Base-by-base conservation (phyloP, 2,888 invertebrate genomes). In the Philaethria dido region DNA sequence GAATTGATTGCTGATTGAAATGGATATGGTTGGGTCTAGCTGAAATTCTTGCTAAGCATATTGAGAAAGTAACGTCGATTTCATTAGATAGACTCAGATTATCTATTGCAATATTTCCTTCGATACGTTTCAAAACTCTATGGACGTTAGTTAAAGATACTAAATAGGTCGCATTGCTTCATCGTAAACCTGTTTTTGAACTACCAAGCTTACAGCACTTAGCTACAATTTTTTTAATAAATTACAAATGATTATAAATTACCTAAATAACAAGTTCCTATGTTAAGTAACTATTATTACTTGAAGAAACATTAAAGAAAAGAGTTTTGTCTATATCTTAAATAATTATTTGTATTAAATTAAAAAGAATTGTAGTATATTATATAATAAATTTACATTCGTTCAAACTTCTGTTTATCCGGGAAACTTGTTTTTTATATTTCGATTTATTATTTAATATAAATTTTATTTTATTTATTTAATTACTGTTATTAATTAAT, bases 81-180 rank as follows among this genome's bases (percentile, higher is more conserved):
- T 52, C 29, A 52, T 29, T 52, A 29, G 29, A 52, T 16, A 50
- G 9, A 50, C 2, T 25, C 48, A 44, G 29, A 18, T 63, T 45
- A 61, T 48, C 14, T 20, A 66, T 66, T 66, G 44, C 33, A 54
- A n/a, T 60, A 45, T 42, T 66, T 61, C 45, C 45, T 61, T 36
- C 25, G 60, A 60, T 66, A 52, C 2, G 50, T 66, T 66, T 66
- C 66, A 66, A 50, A 66, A 66, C 61, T 22, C 22, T 48, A 52
- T 65, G 13, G 42, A 60, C 25, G 29, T 50, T 44, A 20, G 59
- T 65, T 29, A 60, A 36, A 63, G 36, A 9, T 16, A 47, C 59
- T 44, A 39, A 44, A 48, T 64, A 50, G 59, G 29, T 48, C 50
- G 18, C 0, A 22, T 66, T 66, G 50, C 36, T 13, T 25, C 52